A percentile compares a stretch with the other conserved stretches of the same genome.
Conservation (phyloP, 2,113 vertebrate species). For the Eulacestoma nigropectus region DNA sequence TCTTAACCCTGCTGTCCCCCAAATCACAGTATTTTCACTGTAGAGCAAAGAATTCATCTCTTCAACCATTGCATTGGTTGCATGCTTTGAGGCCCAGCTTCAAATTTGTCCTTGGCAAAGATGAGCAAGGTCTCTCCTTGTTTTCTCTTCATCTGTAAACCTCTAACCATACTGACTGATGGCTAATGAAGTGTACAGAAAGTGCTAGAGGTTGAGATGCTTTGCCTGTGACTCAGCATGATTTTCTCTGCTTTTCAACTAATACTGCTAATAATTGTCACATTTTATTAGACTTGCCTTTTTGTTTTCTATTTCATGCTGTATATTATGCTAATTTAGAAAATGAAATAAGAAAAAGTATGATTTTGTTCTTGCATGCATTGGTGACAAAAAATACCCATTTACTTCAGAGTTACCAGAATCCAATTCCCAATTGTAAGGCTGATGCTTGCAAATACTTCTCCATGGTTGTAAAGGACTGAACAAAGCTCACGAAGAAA, state of each 20-base stretch:
- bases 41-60: not conserved
- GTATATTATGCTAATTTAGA: not conserved
- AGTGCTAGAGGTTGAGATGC: conserved; percentile 2
- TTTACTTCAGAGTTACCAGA: not conserved
- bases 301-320: conserved; percentile 9
- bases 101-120: not conserved
- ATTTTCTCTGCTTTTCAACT: conserved; percentile 20
- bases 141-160: conserved; percentile 1
- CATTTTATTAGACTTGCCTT: conserved; percentile 5
- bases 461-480: not conserved
- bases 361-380: not conserved
- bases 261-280: conserved; percentile 20
- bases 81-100: not conserved
- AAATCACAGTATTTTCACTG: not conserved
- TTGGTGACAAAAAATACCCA: not conserved
- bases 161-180: conserved; percentile 6
- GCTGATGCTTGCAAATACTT: not conserved
- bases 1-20: not conserved
- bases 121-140: not conserved
- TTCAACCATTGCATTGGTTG: not conserved
- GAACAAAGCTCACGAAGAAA: not conserved
- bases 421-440: not conserved
- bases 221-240: conserved; percentile 4
- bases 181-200: conserved; percentile 4
- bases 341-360: not conserved